Conservation (phyloP, 2,113 vertebrate species). For the Sisor rabdophorus region DNA sequence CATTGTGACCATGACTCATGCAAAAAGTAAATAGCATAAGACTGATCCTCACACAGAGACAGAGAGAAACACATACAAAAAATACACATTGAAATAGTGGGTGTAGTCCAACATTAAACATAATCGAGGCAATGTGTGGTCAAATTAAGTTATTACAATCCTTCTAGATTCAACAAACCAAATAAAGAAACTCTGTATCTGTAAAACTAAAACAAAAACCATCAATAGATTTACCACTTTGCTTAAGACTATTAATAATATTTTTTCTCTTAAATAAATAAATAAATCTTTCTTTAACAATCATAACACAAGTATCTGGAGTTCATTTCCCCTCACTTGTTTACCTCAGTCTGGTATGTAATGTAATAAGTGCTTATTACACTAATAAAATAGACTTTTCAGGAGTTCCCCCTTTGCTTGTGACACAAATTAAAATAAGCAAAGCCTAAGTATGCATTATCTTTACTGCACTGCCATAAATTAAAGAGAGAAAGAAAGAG, state of each 20-base stretch:
- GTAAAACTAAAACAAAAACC: not conserved
- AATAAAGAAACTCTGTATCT: not conserved
- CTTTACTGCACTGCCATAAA: not conserved
- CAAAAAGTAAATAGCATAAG: conserved; percentile 37
- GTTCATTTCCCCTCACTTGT: not conserved
- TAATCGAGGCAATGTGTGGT: not conserved
- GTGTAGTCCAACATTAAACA: not conserved
- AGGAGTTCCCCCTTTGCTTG: conserved; percentile 26
- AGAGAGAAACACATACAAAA: not conserved
- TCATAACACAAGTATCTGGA: not conserved
- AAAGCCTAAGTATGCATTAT: not conserved
- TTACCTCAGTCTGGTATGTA: conserved; percentile 10
- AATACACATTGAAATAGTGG: not conserved
- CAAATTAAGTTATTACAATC: not conserved
- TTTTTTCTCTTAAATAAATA: not conserved
- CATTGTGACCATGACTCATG: conserved; percentile 45
- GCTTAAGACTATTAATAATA: not conserved
- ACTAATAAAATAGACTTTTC: conserved; percentile 21
- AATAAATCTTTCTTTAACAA: not conserved
- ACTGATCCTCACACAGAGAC: not conserved
- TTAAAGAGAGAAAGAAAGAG: not conserved
- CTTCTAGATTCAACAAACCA: not conserved
- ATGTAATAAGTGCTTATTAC: conserved; percentile 29
- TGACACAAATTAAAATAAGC: not conserved
- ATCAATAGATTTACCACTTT: not conserved